Evolutionary conservation across 2,797 vertebrate species (phyloP), one percentile per base, ranked within the genome.

Genomic region (Mormyrops attenuatus): DNA sequence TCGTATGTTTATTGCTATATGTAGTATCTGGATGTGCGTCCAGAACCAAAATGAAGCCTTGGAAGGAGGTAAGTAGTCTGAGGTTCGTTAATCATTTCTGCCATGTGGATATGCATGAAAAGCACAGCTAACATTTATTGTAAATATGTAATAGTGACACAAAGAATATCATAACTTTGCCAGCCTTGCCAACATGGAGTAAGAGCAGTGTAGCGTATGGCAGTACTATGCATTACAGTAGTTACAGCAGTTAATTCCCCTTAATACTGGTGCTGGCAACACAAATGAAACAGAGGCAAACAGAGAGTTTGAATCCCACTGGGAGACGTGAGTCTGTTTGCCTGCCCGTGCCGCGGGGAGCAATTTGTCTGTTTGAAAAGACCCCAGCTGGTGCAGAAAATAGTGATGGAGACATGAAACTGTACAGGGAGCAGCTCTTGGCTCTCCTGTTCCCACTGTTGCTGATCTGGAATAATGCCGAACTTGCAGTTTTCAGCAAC

Each of bases 391-490:
- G 7, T 80, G 44, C 47, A 66, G 47, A 38, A 34, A 8, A 52
- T 22, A 50, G 41, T 69, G 41, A 69, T 47, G 77, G 88, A 86
- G 91, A 91, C 88, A 90, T 90, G 90, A 85, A 52, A 26, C 20
- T 52, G 82, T 44, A 20, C 15, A 7, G 49, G 41, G 82, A 49
- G n/a, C 44, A 85, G 82, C 7, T 26, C 82, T 5, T 52, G 41
- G 82, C 82, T 30, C 44, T 15, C n/a, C 44, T 52, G 15, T 13
- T 52, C 44, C 82, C 44, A 49, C 47, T n/a, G 44, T 44, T 5
- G 17, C 73, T 44, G 38, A 52, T 49, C n/a, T 85, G 30, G 11
- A 85, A 85, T 50, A 52, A 44, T 52, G 49, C 82, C 0, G 44
- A 52, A n/a, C 9, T 30, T 85, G 49, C n/a, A 26, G 17, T 13